These are phyloP conservation scores for Artibeus lituratus DNA, from an alignment of 2,797 vertebrate genomes.

Conservation along the genomic window DNA sequence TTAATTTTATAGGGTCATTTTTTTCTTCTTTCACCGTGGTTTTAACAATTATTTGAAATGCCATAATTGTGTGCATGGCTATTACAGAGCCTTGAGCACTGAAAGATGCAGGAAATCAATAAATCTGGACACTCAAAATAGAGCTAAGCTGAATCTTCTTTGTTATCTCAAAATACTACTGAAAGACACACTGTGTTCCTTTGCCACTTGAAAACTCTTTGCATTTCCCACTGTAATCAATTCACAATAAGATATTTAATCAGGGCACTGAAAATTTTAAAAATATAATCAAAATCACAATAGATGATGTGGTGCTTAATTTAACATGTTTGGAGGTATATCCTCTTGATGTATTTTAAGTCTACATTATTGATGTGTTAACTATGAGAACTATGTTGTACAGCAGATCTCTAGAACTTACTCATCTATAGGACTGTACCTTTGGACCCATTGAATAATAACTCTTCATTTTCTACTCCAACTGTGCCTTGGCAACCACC, in stretches of 20 bases:
- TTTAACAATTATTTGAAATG: not conserved
- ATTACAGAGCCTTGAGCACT: not conserved
- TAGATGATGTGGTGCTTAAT: not conserved
- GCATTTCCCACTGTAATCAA: not conserved
- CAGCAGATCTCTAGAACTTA: not conserved
- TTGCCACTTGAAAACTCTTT: not conserved
- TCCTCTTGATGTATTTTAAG: not conserved
- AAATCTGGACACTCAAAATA: no score
- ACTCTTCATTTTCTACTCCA: no score
- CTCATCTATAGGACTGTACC: not conserved
- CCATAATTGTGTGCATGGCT: not conserved
- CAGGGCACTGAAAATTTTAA: not conserved
- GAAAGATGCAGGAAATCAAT: rapidly evolving
- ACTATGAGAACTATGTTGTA: not conserved
- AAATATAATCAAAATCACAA: conserved; percentile 41
- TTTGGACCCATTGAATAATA: not conserved
- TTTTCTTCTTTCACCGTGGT: not conserved
- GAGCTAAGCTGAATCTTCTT: not conserved
- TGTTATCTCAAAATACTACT: not conserved
- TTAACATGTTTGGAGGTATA: conserved; percentile 4
- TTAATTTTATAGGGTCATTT: not conserved
- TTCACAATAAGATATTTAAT: not conserved
- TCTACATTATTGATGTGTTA: not conserved
- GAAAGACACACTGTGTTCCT: not conserved
- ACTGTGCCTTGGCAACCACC: not conserved